phyloP scores from a whole-genome alignment of 1,140 invertebrate species.

The Odontomachus brunneus region DNA sequence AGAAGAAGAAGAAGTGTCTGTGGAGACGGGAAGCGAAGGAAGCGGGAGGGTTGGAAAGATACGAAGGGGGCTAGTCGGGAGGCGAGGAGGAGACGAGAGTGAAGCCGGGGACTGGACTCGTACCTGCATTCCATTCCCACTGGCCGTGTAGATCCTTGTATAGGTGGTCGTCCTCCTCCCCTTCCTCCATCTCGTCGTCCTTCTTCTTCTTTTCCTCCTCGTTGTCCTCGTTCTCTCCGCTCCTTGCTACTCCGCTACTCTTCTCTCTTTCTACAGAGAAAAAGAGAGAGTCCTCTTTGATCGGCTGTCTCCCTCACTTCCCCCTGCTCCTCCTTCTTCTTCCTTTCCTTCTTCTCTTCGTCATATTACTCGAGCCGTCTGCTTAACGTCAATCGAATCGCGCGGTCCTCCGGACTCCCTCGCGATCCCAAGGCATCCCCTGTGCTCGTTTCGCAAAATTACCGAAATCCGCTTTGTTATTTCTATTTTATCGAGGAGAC shows the following conservation, averaged over 20 bases:
- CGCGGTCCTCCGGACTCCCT: conserved; percentile 3
- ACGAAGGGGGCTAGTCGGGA: conserved; percentile 55
- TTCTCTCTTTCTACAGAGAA: conserved; percentile 34
- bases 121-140: conserved; percentile 86
- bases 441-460: conserved; percentile 17
- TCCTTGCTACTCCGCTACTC: conserved; percentile 67
- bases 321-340: conserved; percentile 15
- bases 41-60: conserved; percentile 32
- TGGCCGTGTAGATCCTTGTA: conserved; percentile 85
- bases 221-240: conserved; percentile 26
- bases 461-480: conserved; percentile 30
- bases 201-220: conserved; percentile 12
- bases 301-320: conserved; percentile 64
- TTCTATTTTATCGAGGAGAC: conserved; percentile 41
- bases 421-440: conserved; percentile 38
- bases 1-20: conserved; percentile 30
- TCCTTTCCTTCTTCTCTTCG: conserved; percentile 25
- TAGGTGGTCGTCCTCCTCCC: conserved; percentile 80
- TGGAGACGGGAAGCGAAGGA: conserved; percentile 30
- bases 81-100: conserved; percentile 68
- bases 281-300: conserved; percentile 60
- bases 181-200: conserved; percentile 60
- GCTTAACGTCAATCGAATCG: conserved; percentile 58
- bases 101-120: conserved; percentile 79
- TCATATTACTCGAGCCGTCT: conserved; percentile 21